Evolutionary conservation across 2,113 vertebrate genomes (phyloP).

Genomic region (Plotosus lineatus): DNA sequence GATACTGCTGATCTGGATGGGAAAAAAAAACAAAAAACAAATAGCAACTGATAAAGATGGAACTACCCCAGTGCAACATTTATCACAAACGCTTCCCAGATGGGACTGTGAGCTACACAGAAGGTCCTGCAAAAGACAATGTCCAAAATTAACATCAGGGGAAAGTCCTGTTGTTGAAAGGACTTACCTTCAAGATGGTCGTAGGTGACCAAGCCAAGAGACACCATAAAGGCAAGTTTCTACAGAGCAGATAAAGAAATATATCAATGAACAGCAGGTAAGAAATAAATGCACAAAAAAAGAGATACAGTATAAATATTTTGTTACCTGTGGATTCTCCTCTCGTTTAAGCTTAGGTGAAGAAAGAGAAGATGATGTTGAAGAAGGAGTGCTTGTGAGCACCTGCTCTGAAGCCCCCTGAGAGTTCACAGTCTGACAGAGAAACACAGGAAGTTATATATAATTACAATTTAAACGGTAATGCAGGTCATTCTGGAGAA

Average conservation of each 20-base stretch:
- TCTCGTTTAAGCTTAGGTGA: slow-evolving; percentile 86
- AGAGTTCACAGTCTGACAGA: slow-evolving; percentile 79
- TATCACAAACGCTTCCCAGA: neutral
- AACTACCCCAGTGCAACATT: neutral
- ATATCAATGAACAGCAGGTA: neutral
- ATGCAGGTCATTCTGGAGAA: no score
- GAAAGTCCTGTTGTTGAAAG: neutral
- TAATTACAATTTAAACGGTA: neutral
- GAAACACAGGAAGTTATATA: neutral
- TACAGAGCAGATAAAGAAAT: slow-evolving; percentile 59
- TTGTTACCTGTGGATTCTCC: slow-evolving; percentile 90
- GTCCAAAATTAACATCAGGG: neutral
- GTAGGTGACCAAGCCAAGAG: slow-evolving; percentile 92
- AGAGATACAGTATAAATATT: neutral
- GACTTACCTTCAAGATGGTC: slow-evolving; percentile 93
- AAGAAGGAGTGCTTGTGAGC: slow-evolving; percentile 73
- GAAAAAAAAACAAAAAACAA: neutral
- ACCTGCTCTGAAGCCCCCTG: slow-evolving; percentile 82
- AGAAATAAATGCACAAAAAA: neutral
- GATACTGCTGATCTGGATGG: neutral
- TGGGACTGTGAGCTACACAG: neutral
- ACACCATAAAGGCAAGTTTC: slow-evolving; percentile 99
- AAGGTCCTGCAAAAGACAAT: neutral
- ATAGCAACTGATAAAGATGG: neutral
- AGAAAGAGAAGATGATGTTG: slow-evolving; percentile 81